Base-by-base conservation (phyloP, 2,888 invertebrate species). In the Apotomis turbidana region DNA sequence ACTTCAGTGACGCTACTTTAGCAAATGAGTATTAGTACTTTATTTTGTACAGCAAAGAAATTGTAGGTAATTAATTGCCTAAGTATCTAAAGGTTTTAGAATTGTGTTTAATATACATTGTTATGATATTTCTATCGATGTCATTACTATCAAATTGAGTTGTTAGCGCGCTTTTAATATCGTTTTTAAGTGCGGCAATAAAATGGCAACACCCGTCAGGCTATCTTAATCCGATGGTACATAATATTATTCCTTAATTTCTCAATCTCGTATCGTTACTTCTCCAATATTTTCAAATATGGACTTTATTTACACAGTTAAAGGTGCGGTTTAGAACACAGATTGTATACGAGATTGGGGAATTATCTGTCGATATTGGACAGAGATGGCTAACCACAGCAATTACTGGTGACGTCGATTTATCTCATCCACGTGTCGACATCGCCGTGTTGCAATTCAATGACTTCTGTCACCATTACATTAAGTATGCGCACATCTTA, bases 361-460 rank as follows among this genome's bases (percentile, higher is more conserved):
- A 12, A 38, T 57, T 57, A 36, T 10, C 36, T 36, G 6, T 38
- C 27, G 68, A 63, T 52, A 72, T 68, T 68, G 59, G 64, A 49
- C 70, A 46, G 46, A 52, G 68, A 66, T 71, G 57, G 44, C 38
- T 10, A 63, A 70, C 67, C 15, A 55, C 66, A 55, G 36, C 44
- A 55, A 66, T 71, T 71, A 64, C 61, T 6, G 58, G 57, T 54
- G 46, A 64, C 55, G 64, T n/a, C 55, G 54, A 74, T 74, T 64
- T 74, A 71, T 68, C 51, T 64, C 38, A 63, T 58, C 63, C 46
- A 58, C 67, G 61, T 55, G 61, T 57, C 61, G 13, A 55, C 57
- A 57, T 51, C 61, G n/a, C 71, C 27, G 55, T 70, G 61, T 70
- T 60, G 60, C 61, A 70, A 70, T 70, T 71, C 74, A 70, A 58